Conservation (phyloP, 53 echinoderm and acorn worm genomes). For the Actinopyga echinites region DNA sequence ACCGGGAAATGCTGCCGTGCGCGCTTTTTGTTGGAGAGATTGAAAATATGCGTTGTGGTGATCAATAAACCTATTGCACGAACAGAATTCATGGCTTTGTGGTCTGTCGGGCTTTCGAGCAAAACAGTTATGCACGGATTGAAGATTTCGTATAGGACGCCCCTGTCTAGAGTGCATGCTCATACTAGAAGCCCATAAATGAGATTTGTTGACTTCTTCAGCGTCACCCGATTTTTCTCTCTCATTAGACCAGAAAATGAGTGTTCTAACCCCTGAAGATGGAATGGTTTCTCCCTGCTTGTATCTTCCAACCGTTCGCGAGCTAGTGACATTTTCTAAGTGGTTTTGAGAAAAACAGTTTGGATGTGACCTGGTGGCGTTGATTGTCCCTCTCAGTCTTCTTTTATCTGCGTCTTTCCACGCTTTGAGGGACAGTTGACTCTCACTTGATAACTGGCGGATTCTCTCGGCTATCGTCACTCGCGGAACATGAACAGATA, state of each 20-base stretch:
- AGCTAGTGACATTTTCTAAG: not conserved
- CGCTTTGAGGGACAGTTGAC: not conserved
- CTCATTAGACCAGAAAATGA: conserved; percentile 14
- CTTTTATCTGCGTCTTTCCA: conserved; percentile 11
- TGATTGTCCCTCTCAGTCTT: not conserved
- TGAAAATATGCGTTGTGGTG: not conserved
- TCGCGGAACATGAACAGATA: not conserved
- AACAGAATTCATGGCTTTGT: not conserved
- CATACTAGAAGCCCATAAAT: not conserved
- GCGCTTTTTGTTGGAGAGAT: not conserved
- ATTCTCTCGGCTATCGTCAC: not conserved
- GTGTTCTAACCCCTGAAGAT: not conserved
- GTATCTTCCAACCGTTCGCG: not conserved
- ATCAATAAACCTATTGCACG: conserved; percentile 2
- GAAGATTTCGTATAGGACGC: not conserved
- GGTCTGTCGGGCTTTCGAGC: not conserved
- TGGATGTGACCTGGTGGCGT: conserved; percentile 4
- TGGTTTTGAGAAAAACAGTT: conserved; percentile 11
- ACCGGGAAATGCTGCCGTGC: not conserved
- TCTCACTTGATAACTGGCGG: not conserved
- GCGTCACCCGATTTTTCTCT: not conserved
- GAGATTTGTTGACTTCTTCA: not conserved
- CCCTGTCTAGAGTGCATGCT: not conserved
- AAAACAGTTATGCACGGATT: not conserved
- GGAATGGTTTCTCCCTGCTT: conserved; percentile 7